Base-by-base conservation (phyloP, 2,888 invertebrate genomes). In the Chesias legatella region DNA sequence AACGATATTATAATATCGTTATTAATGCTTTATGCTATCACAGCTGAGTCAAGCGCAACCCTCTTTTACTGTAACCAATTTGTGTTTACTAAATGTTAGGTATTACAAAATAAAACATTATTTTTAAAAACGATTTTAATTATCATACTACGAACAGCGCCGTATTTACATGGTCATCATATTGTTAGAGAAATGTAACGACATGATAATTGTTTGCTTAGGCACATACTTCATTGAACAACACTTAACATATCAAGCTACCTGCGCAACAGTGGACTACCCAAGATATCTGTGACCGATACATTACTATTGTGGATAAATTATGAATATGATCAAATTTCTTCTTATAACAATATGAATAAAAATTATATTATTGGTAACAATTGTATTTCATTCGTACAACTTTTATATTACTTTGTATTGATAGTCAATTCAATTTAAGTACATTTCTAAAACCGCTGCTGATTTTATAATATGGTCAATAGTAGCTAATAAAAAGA, bases 181-280 rank as follows among this genome's bases (percentile, higher is more conserved):
- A 86, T 86, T 86, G 86, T 82, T 83, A 85, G 79, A 80, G 86
- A 88, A 86, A 88, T 86, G 86, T 86, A 88, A 88, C 88, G 80
- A 77, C 73, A 64, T 59, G 62, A 67, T 77, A 73, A 78, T 77
- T 73, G 73, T 75, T 79, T 73, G 72, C 73, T 83, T 84, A 86
- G 86, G 85, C 86, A 85, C 84, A 73, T 79, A 76, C 65, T 73
- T 73, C 69, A 76, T 73, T 67, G 65, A 77, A 76, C 70, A 75
- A 78, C 73, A 70, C 62, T 72, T 71, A 67, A 64, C 61, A 65
- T 54, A 64, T 63, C 63, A 60, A 62, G 59, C 59, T 58, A 60
- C 35, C 29, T 49, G 49, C 36, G 29, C 39, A 50, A 60, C 61
- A 56, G 55, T 58, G 59, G 53, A 55, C 47, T 45, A 53, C 46